A percentile compares a stretch with the other conserved stretches of the same genome.
These are phyloP conservation scores for Tanypteryx hageni DNA, from an alignment of 2,888 invertebrate species.

Conservation along the genomic window DNA sequence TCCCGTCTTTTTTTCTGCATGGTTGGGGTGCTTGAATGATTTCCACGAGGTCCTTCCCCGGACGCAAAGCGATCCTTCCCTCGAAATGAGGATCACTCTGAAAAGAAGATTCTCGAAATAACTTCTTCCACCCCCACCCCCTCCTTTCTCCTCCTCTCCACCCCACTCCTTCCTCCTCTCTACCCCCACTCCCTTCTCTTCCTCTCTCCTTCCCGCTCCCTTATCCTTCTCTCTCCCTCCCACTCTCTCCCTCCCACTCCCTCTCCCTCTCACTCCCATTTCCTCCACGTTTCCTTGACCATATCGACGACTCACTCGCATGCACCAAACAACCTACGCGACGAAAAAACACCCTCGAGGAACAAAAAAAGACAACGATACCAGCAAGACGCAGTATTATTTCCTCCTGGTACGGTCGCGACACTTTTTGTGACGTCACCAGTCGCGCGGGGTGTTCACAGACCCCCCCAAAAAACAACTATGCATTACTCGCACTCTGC, in stretches of 20 bases:
- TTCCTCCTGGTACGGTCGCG: neutral
- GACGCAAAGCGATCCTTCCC: neutral
- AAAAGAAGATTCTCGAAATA: slow-evolving; percentile 75
- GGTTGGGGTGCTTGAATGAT: neutral
- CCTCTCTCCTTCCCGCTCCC: slow-evolving; percentile 33
- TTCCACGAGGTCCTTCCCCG: neutral
- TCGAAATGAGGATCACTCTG: slow-evolving; percentile 7
- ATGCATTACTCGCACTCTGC: too few relatives aligned
- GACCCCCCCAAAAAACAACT: too few relatives aligned
- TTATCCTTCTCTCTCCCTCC: neutral
- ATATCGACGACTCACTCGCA: slow-evolving; percentile 14
- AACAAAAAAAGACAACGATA: neutral
- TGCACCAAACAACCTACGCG: neutral
- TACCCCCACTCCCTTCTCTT: neutral
- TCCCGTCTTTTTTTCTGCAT: neutral
- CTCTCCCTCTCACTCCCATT: slow-evolving; percentile 22
- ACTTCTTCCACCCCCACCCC: slow-evolving; percentile 72
- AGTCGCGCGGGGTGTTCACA: too few relatives aligned
- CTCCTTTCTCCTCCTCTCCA: neutral
- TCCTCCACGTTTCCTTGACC: neutral
- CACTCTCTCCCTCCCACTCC: slow-evolving; percentile 36
- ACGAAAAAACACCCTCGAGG: neutral
- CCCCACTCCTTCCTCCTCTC: too few relatives aligned
- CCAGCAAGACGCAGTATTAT: neutral
- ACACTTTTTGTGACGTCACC: neutral